Conservation (phyloP, 2,888 invertebrate genomes). For the Synanthedon andrenaeformis region DNA sequence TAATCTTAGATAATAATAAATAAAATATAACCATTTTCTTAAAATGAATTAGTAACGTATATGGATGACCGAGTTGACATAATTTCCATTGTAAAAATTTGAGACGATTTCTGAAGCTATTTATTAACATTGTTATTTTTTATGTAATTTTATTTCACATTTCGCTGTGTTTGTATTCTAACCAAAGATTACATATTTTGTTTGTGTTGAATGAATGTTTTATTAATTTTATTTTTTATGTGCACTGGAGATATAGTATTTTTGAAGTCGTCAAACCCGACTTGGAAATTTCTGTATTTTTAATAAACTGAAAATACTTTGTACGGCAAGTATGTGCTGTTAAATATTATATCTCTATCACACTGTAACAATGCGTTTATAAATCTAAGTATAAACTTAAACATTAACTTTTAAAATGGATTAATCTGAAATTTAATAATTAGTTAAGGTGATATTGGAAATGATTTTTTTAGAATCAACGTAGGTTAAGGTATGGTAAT, state of each 20-base stretch:
- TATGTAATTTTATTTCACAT: constrained; percentile 16
- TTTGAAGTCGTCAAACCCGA: constrained; percentile 14
- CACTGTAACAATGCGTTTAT: constrained; percentile 18
- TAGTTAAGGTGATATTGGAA: constrained; percentile 69
- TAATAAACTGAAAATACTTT: too few relatives aligned
- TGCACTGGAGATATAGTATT: constrained; percentile 2
- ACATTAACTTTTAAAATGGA: constrained; percentile 58
- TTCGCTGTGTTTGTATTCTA: constrained; percentile 24
- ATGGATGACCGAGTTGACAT: constrained; percentile 35
- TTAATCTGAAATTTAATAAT: constrained; percentile 61
- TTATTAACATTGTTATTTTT: constrained; percentile 8
- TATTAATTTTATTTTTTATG: background rate
- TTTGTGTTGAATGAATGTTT: constrained; percentile 5
- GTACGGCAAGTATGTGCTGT: too few relatives aligned
- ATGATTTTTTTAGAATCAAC: constrained; percentile 70
- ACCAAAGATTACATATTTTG: constrained; percentile 29
- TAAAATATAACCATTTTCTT: constrained; percentile 44
- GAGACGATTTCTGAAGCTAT: constrained; percentile 19
- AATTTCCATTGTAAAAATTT: constrained; percentile 9
- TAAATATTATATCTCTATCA: constrained; percentile 20
- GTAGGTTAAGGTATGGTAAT: constrained; percentile 59
- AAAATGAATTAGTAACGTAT: constrained; percentile 36
- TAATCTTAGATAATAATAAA: constrained; percentile 52
- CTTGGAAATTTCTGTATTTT: too few relatives aligned
- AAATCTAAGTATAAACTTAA: constrained; percentile 38